Evolutionary conservation across 2,888 invertebrate genomes (phyloP).

Genomic region (Monoplex corrugatus): DNA sequence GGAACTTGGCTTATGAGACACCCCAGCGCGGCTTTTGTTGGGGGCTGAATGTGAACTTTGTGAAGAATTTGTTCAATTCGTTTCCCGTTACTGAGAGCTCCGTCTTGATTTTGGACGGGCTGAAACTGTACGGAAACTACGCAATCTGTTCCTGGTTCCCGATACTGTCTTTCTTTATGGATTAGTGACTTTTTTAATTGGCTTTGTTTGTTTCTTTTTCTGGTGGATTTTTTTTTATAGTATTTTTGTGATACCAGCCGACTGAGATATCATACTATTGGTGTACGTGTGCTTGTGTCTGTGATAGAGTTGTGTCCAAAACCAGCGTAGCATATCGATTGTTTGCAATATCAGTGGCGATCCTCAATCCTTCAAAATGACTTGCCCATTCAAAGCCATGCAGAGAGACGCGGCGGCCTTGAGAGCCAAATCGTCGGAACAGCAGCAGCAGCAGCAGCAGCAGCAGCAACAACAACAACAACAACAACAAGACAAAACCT

Average conservation of each 20-base stretch:
- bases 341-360: not conserved
- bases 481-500: not conserved
- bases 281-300: too few species aligned
- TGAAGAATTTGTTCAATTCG: too few species aligned
- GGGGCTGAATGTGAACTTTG: too few species aligned
- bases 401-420: conserved; percentile 14
- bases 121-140: too few species aligned
- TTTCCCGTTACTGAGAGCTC: too few species aligned
- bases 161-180: not conserved
- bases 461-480: too few species aligned
- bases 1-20: too few species aligned
- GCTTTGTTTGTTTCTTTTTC: not conserved
- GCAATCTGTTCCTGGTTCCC: too few species aligned
- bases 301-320: not conserved
- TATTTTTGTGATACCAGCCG: not conserved
- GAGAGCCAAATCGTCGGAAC: not conserved
- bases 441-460: too few species aligned
- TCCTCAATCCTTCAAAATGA: conserved; percentile 26
- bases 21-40: too few species aligned
- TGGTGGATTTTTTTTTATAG: too few species aligned
- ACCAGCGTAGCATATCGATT: not conserved
- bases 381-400: conserved; percentile 47
- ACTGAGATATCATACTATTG: not conserved
- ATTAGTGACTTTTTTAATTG: not conserved
- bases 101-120: too few species aligned